Conservation (phyloP, 2,113 vertebrate genomes). For the Panthera uncia region DNA sequence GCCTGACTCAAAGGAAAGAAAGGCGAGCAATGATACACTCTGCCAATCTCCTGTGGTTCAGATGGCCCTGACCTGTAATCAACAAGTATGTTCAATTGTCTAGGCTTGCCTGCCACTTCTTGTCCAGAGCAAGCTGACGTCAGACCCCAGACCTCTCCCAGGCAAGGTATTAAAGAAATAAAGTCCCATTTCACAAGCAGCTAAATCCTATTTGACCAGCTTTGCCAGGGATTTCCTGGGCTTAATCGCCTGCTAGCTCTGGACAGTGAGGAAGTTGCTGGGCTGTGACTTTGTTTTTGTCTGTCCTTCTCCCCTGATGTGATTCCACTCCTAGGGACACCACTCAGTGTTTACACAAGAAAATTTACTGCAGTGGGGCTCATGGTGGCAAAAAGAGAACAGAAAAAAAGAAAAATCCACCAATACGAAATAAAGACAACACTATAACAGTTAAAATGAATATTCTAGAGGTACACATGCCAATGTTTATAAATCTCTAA, state of each 20-base stretch:
- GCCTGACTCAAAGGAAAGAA: not conserved
- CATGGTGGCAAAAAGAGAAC: not conserved
- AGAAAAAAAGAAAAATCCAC: not conserved
- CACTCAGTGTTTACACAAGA: not conserved
- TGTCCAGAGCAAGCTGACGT: not conserved
- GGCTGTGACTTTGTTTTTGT: slow-evolving; percentile 17
- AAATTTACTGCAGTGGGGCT: not conserved
- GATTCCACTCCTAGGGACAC: not conserved
- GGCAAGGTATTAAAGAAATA: slow-evolving; percentile 45
- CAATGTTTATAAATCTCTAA: not conserved
- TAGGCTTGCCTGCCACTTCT: not conserved
- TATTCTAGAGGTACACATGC: not conserved
- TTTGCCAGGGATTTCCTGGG: slow-evolving; percentile 75
- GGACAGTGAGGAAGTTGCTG: slow-evolving; percentile 38
- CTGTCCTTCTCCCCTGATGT: not conserved
- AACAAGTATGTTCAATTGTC: not conserved
- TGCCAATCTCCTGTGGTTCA: not conserved
- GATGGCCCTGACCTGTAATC: not conserved
- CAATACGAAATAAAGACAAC: not conserved
- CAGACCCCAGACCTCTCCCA: not conserved
- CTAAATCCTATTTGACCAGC: slow-evolving; percentile 82
- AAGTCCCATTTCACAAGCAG: slow-evolving; percentile 77
- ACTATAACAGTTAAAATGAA: not conserved
- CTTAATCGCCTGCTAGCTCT: slow-evolving; percentile 73
- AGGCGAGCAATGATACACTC: not conserved